A percentile compares a stretch with the other conserved stretches of the same genome.
phyloP scores from a whole-genome alignment of 2,113 vertebrate species.

The Anoplopoma fimbria region DNA sequence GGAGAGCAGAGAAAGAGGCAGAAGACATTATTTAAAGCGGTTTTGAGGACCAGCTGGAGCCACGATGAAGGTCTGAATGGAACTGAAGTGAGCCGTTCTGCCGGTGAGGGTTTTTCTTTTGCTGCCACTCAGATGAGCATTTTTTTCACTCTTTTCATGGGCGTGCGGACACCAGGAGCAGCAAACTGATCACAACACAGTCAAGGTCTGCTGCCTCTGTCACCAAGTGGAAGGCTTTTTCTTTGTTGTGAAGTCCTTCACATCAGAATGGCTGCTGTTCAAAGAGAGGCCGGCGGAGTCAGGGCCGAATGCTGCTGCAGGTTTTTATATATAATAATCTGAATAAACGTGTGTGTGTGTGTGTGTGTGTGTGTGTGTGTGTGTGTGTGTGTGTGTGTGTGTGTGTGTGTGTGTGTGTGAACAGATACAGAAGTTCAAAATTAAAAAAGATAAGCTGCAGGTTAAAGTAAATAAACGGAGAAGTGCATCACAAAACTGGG shows the following conservation, averaged over 20 bases:
- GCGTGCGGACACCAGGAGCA: slow-evolving; percentile 31
- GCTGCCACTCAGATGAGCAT: slow-evolving; percentile 7
- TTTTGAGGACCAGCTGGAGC: slow-evolving; percentile 9
- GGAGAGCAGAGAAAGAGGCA: background rate
- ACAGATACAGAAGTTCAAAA: background rate
- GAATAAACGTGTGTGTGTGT: too few species aligned
- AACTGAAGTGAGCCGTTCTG: slow-evolving; percentile 46
- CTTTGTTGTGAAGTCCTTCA: slow-evolving; percentile 24
- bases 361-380: too few species aligned
- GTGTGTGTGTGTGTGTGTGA: background rate
- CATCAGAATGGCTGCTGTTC: background rate
- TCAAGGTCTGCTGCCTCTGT: slow-evolving; percentile 44
- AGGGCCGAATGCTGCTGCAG: background rate
- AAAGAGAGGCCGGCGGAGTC: background rate
- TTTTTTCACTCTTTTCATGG: slow-evolving; percentile 49
- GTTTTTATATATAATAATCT: too few species aligned
- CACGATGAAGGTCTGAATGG: slow-evolving; percentile 31
- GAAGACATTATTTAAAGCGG: slow-evolving; percentile 5
- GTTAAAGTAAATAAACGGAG: background rate
- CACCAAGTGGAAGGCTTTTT: slow-evolving; percentile 26
- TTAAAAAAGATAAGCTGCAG: background rate
- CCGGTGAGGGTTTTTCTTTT: slow-evolving; percentile 17
- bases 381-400: too few species aligned
- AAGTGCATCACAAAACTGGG: too few species aligned
- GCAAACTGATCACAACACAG: slow-evolving; percentile 51